A percentile compares a stretch with the other conserved stretches of the same genome.
phyloP scores from a whole-genome alignment of 2,113 vertebrate genomes.

The Perca fluviatilis region DNA sequence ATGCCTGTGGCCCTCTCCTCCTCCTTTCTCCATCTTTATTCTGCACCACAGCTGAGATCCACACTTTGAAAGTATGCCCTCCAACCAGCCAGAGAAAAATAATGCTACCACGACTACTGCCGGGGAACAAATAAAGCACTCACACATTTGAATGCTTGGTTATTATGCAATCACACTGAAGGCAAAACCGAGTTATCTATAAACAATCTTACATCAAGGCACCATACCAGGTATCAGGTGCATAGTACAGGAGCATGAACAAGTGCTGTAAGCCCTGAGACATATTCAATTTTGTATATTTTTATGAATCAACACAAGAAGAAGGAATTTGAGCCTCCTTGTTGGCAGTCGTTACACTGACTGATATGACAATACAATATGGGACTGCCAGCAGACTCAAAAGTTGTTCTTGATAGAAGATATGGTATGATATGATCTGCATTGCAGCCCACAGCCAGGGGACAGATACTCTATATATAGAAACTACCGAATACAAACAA shows the following conservation, averaged over 20 bases:
- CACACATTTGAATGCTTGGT: conserved; percentile 75
- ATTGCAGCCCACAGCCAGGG: conserved; percentile 23
- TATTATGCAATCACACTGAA: conserved; percentile 80
- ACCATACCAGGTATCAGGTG: conserved; percentile 63
- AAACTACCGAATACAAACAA: conserved; percentile 35
- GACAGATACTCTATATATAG: conserved; percentile 10
- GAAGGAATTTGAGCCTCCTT: conserved; percentile 40
- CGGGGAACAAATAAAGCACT: conserved; percentile 75
- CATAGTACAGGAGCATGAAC: conserved; percentile 35
- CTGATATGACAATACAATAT: conserved; percentile 43
- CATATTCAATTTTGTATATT: conserved; percentile 45
- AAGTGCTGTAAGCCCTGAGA: conserved; percentile 29
- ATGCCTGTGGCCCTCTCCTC: conserved; percentile 69
- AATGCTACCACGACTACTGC: conserved; percentile 66
- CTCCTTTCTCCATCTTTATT: conserved; percentile 69
- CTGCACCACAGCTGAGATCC: conserved; percentile 79
- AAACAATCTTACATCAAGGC: conserved; percentile 73
- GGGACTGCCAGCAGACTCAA: conserved; percentile 12
- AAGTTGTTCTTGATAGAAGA: conserved; percentile 35
- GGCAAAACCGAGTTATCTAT: conserved; percentile 67
- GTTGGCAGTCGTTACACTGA: conserved; percentile 42
- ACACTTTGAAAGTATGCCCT: conserved; percentile 81
- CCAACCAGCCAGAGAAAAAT: conserved; percentile 73
- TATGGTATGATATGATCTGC: conserved; percentile 26
- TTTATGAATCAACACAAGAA: conserved; percentile 67